Conservation (phyloP, 1,140 invertebrate genomes). For the Orius laevigatus region DNA sequence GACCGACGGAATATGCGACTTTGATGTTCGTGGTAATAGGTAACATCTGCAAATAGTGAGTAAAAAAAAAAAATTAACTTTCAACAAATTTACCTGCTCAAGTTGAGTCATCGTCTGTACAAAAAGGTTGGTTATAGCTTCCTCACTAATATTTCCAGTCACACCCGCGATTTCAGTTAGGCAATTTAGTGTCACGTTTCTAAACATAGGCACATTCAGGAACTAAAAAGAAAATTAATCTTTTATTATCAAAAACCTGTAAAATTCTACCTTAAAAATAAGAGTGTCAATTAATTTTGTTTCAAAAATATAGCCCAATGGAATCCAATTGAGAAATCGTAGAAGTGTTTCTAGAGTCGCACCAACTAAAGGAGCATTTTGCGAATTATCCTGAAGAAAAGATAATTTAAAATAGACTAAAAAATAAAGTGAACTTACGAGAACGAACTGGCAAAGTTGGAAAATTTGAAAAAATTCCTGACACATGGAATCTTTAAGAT, state of each 20-base stretch:
- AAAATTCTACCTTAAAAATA: slow-evolving; percentile 61
- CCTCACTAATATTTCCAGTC: slow-evolving; percentile 73
- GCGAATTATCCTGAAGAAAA: slow-evolving; percentile 65
- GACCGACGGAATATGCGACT: slow-evolving; percentile 79
- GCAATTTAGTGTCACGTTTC: slow-evolving; percentile 96
- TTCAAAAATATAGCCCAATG: slow-evolving; percentile 98
- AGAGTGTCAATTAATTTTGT: slow-evolving; percentile 90
- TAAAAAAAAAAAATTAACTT: slow-evolving; percentile 3
- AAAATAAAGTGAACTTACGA: slow-evolving; percentile 35
- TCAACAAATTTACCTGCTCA: slow-evolving; percentile 36
- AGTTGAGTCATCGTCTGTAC: slow-evolving; percentile 81
- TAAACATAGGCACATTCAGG: slow-evolving; percentile 91
- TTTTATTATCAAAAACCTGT: slow-evolving; percentile 7
- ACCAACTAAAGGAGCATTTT: slow-evolving; percentile 84
- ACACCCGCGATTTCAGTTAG: slow-evolving; percentile 94
- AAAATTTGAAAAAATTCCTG: slow-evolving; percentile 97
- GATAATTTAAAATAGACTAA: slow-evolving; percentile 5
- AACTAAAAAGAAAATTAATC: slow-evolving; percentile 44
- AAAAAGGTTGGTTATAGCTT: slow-evolving; percentile 78
- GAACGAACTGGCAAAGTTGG: slow-evolving; percentile 90
- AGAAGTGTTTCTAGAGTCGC: slow-evolving; percentile 91
- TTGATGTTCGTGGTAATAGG: slow-evolving; percentile 80
- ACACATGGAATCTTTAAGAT: slow-evolving; percentile 99
- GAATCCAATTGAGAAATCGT: slow-evolving; percentile 98
- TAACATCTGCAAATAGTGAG: slow-evolving; percentile 46